These are phyloP conservation scores for Hephaestus fuliginosus DNA, from an alignment of 2,797 vertebrate genomes.

Conservation along the genomic window DNA sequence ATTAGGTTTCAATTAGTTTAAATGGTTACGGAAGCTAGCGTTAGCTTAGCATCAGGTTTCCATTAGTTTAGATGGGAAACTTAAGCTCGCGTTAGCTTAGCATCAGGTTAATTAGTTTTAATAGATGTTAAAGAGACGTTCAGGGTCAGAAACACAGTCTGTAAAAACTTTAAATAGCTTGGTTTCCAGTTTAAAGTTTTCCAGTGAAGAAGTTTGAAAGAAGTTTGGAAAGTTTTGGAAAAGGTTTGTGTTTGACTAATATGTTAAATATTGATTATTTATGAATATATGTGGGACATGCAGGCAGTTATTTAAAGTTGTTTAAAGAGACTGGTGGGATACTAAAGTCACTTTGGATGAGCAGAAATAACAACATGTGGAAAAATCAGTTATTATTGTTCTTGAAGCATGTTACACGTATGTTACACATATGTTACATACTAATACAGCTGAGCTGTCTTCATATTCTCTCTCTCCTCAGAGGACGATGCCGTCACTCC, in stretches of 20 bases:
- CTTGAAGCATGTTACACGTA: too few relatives aligned
- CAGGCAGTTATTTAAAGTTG: background rate
- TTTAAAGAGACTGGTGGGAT: too few relatives aligned
- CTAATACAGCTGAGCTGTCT: too few relatives aligned
- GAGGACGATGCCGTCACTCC: slow-evolving; percentile 63
- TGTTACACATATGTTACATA: too few relatives aligned
- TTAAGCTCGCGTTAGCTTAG: slow-evolving; percentile 45
- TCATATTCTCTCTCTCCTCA: slow-evolving; percentile 36
- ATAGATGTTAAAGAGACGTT: background rate
- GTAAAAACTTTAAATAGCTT: background rate
- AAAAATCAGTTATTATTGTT: too few relatives aligned
- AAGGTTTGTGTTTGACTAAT: background rate
- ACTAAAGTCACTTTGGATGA: too few relatives aligned
- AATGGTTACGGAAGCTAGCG: background rate
- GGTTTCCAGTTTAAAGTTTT: background rate
- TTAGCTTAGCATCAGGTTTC: slow-evolving; percentile 15
- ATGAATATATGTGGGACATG: too few relatives aligned
- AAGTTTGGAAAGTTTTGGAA: background rate
- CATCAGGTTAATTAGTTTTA: background rate
- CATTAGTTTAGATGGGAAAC: background rate
- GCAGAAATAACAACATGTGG: too few relatives aligned
- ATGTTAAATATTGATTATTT: too few relatives aligned
- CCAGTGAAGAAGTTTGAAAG: background rate
- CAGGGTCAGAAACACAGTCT: too few relatives aligned
- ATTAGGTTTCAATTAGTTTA: background rate